Base-by-base conservation (phyloP, 2,113 vertebrate species). In the Pristiophorus japonicus region DNA sequence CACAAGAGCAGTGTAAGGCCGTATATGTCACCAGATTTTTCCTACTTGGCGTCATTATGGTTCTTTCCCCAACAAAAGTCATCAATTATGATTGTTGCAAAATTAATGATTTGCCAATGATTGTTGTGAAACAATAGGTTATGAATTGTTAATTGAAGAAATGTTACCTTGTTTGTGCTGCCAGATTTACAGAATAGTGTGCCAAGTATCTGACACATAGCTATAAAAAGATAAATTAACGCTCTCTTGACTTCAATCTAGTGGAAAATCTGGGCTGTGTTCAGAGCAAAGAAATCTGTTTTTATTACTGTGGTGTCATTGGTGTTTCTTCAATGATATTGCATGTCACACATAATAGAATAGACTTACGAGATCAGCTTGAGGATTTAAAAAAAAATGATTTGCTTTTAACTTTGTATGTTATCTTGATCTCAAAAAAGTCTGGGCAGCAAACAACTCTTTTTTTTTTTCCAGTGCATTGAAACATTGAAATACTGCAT, bases 191-290 rank as follows among this genome's bases (percentile, higher is more conserved):
- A 90, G 24, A 59, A 51, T 14, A 55, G 10, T 90, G 30, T 59
- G 51, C 87, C 87, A 90, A 90, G 12, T 90, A 59, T 90, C 87
- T 90, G 87, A 90, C 87, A 59, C 59, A 90, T 90, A 34, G 51
- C 51, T 90, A 47, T 88, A 91, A 62, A 91, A 91, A 62, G 88
- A 91, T 91, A n/a, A 63, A 91, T 92, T 62, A 92, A 18, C 30
- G 59, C 14, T 63, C n/a, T 63, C 12, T 63, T 38, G n/a, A n/a
- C 34, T 92, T 92, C 30, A 63, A 92, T 92, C 30, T 5, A 22
- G 34, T 62, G 55, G 90, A 62, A 92, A 92, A 63, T 62, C 55
- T 59, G 51, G 10, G 30, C 34, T 91, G 88, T 91, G 34, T 38
- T 62, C 1, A 55, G 14, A 16, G 34, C 87, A 30, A 30, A 59